Evolutionary conservation across 2,888 invertebrate genomes (phyloP).

Genomic region (Trichopria drosophilae): DNA sequence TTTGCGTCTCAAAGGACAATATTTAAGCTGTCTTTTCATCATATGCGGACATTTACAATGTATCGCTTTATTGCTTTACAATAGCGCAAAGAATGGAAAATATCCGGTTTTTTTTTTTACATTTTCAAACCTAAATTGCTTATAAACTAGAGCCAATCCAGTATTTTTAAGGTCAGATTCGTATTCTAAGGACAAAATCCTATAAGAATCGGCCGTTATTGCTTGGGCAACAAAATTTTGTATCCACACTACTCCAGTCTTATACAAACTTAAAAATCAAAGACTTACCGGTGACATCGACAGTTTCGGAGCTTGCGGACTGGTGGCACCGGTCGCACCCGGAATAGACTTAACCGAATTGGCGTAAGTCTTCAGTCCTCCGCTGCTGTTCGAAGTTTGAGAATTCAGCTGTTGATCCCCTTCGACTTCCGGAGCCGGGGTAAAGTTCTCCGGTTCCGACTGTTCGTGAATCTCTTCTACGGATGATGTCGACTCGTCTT

Average conservation of each 20-base stretch:
- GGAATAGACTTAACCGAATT: conserved; percentile 74
- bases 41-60: too few species aligned
- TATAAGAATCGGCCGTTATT: too few species aligned
- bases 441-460: conserved; percentile 48
- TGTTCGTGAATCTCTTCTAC: conserved; percentile 52
- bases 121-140: too few species aligned
- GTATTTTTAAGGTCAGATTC: too few species aligned
- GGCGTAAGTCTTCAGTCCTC: conserved; percentile 81
- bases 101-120: too few species aligned
- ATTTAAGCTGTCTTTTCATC: too few species aligned
- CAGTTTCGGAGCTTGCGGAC: conserved; percentile 54
- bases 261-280: conserved; percentile 1
- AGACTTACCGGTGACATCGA: conserved; percentile 58
- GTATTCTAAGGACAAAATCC: too few species aligned
- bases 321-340: conserved; percentile 46
- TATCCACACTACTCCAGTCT: background rate
- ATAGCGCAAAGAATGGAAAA: too few species aligned
- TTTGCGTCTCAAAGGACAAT: too few species aligned
- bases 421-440: conserved; percentile 54
- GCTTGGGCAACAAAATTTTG: too few species aligned
- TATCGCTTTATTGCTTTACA: too few species aligned
- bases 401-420: conserved; percentile 57
- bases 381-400: conserved; percentile 55
- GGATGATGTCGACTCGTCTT: conserved; percentile 49
- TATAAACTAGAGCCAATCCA: too few species aligned